Evolutionary conservation across 2,113 vertebrate species (phyloP).

Genomic region (Anguilla japonica): DNA sequence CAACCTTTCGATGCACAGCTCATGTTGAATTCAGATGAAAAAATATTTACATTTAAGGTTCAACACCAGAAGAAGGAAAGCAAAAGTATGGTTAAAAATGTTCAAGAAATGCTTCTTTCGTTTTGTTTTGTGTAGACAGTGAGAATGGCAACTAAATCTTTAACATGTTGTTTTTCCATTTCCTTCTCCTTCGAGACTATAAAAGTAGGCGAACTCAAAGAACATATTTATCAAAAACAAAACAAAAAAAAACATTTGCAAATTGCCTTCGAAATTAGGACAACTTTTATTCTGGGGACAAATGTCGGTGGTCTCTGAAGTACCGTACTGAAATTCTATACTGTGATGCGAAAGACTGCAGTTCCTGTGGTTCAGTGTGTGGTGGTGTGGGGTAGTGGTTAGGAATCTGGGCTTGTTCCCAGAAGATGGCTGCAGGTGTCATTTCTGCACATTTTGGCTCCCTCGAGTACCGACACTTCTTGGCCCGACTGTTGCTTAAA

Average conservation of each 20-base stretch:
- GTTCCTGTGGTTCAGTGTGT: neutral
- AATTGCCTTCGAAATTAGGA: neutral
- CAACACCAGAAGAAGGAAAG: neutral
- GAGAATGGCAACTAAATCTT: neutral
- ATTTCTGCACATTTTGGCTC: neutral
- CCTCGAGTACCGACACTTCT: neutral
- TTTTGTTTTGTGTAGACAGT: neutral
- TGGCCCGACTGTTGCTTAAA: neutral
- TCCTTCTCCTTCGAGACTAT: neutral
- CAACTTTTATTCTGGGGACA: no score
- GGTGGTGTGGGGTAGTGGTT: no score
- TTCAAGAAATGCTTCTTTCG: neutral
- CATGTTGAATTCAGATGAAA: neutral
- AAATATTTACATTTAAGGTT: neutral
- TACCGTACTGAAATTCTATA: neutral
- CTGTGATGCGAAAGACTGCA: neutral
- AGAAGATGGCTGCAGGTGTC: neutral
- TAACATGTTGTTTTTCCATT: neutral
- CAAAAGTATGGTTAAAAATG: neutral
- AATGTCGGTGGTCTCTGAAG: neutral
- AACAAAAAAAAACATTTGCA: neutral
- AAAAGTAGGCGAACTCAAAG: neutral
- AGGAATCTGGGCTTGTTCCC: neutral
- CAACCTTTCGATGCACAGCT: neutral
- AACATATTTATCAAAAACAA: neutral